A percentile compares a stretch with the other conserved stretches of the same genome.
Conservation (phyloP, 2,113 vertebrate genomes). For the Rhabdornis inornatus region DNA sequence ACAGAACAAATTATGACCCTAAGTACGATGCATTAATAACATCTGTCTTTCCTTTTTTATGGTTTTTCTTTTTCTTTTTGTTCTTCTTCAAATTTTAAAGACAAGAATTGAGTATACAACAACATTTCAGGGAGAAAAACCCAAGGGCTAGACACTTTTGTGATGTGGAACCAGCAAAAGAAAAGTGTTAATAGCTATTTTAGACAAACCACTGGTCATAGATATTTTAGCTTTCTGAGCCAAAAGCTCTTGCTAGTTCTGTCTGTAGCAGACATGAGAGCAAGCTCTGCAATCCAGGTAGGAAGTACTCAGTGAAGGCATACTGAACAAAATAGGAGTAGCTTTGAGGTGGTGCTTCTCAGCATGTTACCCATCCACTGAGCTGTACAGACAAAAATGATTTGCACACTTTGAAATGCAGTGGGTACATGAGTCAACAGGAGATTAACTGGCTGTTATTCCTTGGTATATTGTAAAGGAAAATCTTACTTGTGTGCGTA, state of each 20-base stretch:
- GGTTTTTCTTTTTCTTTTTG: background rate
- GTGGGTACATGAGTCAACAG: background rate
- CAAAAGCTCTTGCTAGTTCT: background rate
- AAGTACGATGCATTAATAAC: background rate
- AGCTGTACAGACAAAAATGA: background rate
- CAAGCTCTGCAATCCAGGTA: background rate
- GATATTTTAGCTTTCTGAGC: background rate
- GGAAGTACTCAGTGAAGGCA: background rate
- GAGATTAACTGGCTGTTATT: background rate
- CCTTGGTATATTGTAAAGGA: background rate
- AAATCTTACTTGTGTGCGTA: background rate
- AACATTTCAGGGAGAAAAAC: background rate
- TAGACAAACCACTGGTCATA: background rate
- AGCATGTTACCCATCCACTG: background rate
- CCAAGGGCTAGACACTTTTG: background rate
- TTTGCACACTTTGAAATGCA: background rate
- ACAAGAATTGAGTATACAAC: background rate
- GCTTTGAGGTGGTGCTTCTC: background rate
- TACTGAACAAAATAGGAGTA: background rate
- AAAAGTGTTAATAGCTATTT: background rate
- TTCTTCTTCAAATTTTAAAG: background rate
- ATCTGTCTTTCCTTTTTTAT: background rate
- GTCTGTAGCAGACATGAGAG: background rate
- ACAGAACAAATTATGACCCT: background rate
- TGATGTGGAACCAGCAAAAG: background rate